These are phyloP conservation scores for Azemiops feae DNA, from an alignment of 2,113 vertebrate genomes.

Conservation along the genomic window DNA sequence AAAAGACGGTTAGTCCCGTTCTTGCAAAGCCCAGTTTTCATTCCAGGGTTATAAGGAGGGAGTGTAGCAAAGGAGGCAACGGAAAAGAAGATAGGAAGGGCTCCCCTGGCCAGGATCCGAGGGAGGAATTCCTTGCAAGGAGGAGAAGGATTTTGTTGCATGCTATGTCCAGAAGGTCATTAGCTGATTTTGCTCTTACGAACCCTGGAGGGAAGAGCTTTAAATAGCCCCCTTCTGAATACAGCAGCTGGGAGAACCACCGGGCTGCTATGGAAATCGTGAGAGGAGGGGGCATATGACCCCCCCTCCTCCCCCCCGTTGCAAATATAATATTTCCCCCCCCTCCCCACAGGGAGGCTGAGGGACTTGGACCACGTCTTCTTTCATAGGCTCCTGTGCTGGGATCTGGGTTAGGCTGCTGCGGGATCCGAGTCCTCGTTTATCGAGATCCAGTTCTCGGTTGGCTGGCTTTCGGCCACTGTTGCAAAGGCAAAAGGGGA, in stretches of 20 bases:
- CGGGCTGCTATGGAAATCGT: no score
- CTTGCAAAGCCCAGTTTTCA: not conserved
- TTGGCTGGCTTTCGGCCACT: conserved; percentile 72
- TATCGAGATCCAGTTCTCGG: conserved; percentile 68
- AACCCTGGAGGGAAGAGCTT: not conserved
- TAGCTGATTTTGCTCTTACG: not conserved
- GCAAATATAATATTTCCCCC: conserved; percentile 15
- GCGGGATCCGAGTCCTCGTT: conserved; percentile 64
- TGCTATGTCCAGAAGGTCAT: not conserved
- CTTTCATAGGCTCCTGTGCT: not conserved
- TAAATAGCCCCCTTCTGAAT: conserved; percentile 42
- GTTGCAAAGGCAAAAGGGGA: conserved; percentile 59
- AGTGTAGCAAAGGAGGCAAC: accelerated
- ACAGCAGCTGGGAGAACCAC: not conserved
- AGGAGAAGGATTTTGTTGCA: not conserved
- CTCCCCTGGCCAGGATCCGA: not conserved
- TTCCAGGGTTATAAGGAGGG: not conserved
- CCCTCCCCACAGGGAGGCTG: conserved; percentile 25
- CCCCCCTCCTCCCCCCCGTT: conserved; percentile 2
- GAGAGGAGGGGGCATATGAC: not conserved
- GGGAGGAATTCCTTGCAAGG: accelerated
- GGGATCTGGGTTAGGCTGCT: conserved; percentile 53
- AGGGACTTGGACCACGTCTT: conserved; percentile 20
- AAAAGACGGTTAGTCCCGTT: not conserved
- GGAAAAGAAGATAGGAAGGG: accelerated